Base-by-base conservation (phyloP, 1,140 invertebrate genomes). In the Lordiphosa stackelbergi region DNA sequence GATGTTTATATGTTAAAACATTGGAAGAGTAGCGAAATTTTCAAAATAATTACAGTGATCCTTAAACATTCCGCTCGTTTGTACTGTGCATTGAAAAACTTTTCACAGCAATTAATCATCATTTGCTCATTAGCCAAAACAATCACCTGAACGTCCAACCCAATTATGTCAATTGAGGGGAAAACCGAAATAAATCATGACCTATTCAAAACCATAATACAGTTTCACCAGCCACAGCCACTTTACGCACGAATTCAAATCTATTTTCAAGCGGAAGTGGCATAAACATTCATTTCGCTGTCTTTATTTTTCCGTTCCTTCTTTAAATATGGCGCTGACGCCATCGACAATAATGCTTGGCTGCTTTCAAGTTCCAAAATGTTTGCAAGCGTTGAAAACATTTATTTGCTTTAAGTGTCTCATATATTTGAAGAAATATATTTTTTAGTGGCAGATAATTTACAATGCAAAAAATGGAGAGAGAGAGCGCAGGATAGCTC, bases 281-380 rank as follows among this genome's bases (percentile, higher is more conserved):
- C 64, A 59, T 64, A 73, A 70, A 70, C 69, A 69, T 81, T 74
- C 65, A 69, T 7, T 31, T 31, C 28, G 16, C 13, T 64, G 28
- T 46, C 11, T 11, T 34, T 11, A 52, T 12, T 10, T 9, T 53
- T 47, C 36, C 5, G 35, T 53, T 55, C 55, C 48, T 54, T 57
- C 42, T 66, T 83, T 84, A 86, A 79, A 85, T 77, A 63, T 73
- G 84, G 73, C 71, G 58, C 84, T 86, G 84, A 86, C 84, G 84
- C 73, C 69, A 78, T 74, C 6, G 11, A 9, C 28, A 28, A 53
- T 41, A 28, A 37, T 65, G 41, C 48, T 52, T 42, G 36, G 69
- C 10, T 49, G 40, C 42, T 61, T 53, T 48, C 37, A 43, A 40
- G 60, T 57, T 60, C 53, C 72, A 63, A 66, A 58, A 40, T 69